Evolutionary conservation across 2,113 vertebrate species (phyloP), one percentile per base, ranked within the genome.

Genomic region (Motacilla tschutschensis): DNA sequence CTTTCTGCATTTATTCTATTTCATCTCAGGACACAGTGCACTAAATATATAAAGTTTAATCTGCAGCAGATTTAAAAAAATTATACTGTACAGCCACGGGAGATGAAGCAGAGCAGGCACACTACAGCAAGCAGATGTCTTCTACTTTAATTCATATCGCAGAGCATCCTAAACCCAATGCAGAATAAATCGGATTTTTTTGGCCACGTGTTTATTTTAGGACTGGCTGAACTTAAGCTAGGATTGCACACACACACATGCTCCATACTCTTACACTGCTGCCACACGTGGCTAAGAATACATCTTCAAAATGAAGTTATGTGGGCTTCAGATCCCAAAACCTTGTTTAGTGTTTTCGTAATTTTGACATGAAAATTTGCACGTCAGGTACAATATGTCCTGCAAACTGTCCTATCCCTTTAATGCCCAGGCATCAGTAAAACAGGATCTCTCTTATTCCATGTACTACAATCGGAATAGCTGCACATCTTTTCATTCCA

Each of bases 41-140:
- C 85, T 93, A 94, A 94, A 95, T 83, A 89, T 31, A 85, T 33
- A 33, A 80, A 87, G 48, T 89, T 86, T 95, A 94, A 95, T 95
- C 90, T 88, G 71, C 60, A 82, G 71, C 77, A 90, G 91, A 92
- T 90, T 89, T 85, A 58, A 65, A 65, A 65, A 85, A 71, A 60
- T 70, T 14, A 84, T 51, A 75, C 67, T 16, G 54, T 51, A 31
- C 33, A 36, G 62, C 13, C 73, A 36, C 2, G 25, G 43, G 83
- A 92, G 85, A 85, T 73, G 89, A 88, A 85, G 84, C 65, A 78
- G n/a, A 4, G 26, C 76, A 51, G 3, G 19, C 58, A 59, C 58
- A 19, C 48, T 36, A 29, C 46, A 36, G 43, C 67, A 62, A 79
- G 77, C 73, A 95, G 89, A 81, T 92, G 89, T 77, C 57, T 88